These are phyloP conservation scores for Atractosteus spatula DNA, from an alignment of 2,113 vertebrate species.

Conservation along the genomic window DNA sequence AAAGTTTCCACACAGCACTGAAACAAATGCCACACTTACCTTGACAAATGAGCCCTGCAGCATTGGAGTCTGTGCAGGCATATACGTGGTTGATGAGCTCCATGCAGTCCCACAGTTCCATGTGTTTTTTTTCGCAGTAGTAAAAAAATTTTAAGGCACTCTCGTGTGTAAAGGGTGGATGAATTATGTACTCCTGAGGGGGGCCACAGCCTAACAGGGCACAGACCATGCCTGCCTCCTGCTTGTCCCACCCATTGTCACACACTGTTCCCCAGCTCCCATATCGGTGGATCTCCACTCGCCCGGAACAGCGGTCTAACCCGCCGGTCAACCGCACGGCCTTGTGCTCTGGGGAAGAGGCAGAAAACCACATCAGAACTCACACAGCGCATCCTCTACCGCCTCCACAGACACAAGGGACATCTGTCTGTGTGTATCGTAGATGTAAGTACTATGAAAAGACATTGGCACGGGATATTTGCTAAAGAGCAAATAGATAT, in stretches of 20 bases:
- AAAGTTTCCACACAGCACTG: no score
- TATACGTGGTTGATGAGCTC: fast-evolving
- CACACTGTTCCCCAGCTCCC: constrained; percentile 60
- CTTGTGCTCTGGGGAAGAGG: constrained; percentile 49
- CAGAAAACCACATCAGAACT: background rate
- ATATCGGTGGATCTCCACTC: constrained; percentile 62
- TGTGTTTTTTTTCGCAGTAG: fast-evolving
- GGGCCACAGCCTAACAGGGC: constrained; percentile 49
- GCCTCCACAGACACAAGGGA: no score
- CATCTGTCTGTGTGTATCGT: no score
- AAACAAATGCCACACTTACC: constrained; percentile 35
- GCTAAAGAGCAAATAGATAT: no score
- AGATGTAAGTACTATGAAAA: no score
- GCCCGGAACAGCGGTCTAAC: constrained; percentile 57
- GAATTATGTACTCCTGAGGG: background rate
- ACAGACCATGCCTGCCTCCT: constrained; percentile 45
- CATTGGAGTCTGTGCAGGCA: background rate
- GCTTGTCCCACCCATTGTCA: constrained; percentile 40
- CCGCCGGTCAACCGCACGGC: constrained; percentile 56
- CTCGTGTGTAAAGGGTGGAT: constrained; percentile 28
- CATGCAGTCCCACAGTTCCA: constrained; percentile 43
- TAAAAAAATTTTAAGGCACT: constrained; percentile 34
- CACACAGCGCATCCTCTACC: no score
- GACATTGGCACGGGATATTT: no score
- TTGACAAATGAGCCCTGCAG: constrained; percentile 52